Evolutionary conservation across 2,113 vertebrate species (phyloP).

Genomic region (Oreamnos americanus): DNA sequence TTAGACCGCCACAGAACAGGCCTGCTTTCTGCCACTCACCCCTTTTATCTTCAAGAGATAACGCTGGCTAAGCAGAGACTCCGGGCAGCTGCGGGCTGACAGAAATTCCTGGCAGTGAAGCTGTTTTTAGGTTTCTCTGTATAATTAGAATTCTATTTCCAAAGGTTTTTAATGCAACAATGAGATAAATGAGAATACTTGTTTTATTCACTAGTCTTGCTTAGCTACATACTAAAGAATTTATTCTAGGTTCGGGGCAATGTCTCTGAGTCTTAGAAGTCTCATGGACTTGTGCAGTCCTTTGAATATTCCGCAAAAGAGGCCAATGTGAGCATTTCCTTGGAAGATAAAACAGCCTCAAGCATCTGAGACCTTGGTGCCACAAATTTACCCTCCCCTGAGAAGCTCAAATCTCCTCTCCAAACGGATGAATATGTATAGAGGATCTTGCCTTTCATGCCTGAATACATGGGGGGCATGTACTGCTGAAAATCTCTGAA

Average conservation of each 20-base stretch:
- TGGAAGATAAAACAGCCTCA: constrained; percentile 24
- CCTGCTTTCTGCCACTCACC: background rate
- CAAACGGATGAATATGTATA: constrained; percentile 30
- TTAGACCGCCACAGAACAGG: background rate
- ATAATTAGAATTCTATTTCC: constrained; percentile 8
- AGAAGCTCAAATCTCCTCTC: background rate
- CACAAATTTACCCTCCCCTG: constrained; percentile 17
- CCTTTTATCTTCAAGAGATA: background rate
- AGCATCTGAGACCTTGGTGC: background rate
- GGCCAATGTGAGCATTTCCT: background rate
- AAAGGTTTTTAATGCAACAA: constrained; percentile 25
- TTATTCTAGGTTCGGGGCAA: background rate
- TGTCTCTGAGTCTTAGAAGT: background rate
- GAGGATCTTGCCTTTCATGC: background rate
- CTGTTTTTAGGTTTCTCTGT: background rate
- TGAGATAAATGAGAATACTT: constrained; percentile 11
- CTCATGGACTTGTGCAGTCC: background rate
- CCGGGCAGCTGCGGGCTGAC: background rate
- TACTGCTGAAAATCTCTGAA: constrained; percentile 1
- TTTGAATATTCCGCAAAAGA: background rate
- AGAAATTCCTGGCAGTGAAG: background rate
- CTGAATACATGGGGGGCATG: background rate
- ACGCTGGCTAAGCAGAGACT: background rate
- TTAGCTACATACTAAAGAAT: constrained; percentile 15
- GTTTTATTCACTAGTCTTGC: background rate